Base-by-base conservation (phyloP, 2,888 invertebrate genomes). In the Ophioninae sp. region DNA sequence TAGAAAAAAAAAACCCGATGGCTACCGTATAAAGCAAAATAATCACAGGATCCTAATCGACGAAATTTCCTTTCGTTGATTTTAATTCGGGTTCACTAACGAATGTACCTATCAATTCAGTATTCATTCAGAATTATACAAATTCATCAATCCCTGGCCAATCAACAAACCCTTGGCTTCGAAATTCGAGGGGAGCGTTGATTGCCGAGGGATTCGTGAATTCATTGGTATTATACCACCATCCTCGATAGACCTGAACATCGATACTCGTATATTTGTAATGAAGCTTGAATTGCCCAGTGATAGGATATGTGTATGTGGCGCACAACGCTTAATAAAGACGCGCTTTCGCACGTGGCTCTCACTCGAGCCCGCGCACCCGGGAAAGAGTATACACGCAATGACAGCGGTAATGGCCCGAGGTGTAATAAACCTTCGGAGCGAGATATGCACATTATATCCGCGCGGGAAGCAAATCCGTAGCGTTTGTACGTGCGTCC, bases 361-460 rank as follows among this genome's bases (percentile, higher is more conserved):
- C 83, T 80, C 68, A 3, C 30, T 30, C 30, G 30, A 30, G 30
- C 3, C 20, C 22, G 17, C 51, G 72, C 85, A n/a, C 67, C 10
- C 6, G 65, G 41, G 13, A 37, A 30, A 51, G 59, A 68, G 37
- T 79, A 22, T 68, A 82, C 86, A 84, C 83, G 86, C 87, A 88
- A 88, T 86, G 88, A 87, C 87, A 88, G 87, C 87, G 85, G 86
- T 90, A 89, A 89, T 87, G 86, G 86, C 82, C 83, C 85, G 82
- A 77, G 85, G 79, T 82, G 87, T 83, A 88, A 87, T 90, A 90
- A 90, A 88, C 86, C 85, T 86, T 86, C 80, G 86, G 86, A 86
- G 83, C 87, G 87, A 88, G 86, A 88, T 89, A 87, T 88, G 88
- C 86, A 85, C 85, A 85, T 88, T 87, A 87, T 87, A 87, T 87